Evolutionary conservation across 2,113 vertebrate genomes (phyloP).

Genomic region (Ctenodactylus gundi): DNA sequence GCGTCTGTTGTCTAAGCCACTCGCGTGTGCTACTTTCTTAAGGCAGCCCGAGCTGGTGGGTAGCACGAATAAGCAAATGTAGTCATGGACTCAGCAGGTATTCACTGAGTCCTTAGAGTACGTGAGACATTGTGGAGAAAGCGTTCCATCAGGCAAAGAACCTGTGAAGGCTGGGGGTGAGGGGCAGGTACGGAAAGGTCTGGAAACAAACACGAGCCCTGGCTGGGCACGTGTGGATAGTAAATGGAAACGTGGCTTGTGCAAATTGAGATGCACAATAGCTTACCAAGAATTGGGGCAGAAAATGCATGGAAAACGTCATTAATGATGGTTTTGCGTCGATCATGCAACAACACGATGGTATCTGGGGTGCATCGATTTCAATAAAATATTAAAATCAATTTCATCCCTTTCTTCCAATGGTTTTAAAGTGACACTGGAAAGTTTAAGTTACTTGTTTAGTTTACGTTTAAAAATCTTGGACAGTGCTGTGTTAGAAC

Average conservation of each 20-base stretch:
- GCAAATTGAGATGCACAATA: too few species aligned
- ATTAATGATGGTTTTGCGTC: background rate
- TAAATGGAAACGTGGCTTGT: background rate
- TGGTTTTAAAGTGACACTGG: background rate
- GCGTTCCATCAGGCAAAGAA: too few species aligned
- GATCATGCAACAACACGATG: background rate
- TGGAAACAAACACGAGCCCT: background rate
- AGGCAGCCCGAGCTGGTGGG: background rate
- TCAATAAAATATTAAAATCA: slow-evolving; percentile 21
- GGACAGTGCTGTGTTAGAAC: background rate
- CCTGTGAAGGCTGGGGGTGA: background rate
- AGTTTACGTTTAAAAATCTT: background rate
- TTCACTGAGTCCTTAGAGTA: rapidly evolving
- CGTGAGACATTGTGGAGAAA: too few species aligned
- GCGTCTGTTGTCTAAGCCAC: background rate
- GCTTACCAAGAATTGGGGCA: background rate
- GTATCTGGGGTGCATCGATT: background rate
- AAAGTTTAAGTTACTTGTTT: background rate
- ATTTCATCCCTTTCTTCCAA: background rate
- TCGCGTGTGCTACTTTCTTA: background rate
- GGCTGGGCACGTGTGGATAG: rapidly evolving
- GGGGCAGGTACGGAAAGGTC: background rate
- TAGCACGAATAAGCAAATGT: rapidly evolving
- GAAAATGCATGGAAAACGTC: background rate
- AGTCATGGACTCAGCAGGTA: rapidly evolving